These are phyloP conservation scores for Drosophila barbarae DNA, from an alignment of 2,888 invertebrate genomes.

Conservation along the genomic window DNA sequence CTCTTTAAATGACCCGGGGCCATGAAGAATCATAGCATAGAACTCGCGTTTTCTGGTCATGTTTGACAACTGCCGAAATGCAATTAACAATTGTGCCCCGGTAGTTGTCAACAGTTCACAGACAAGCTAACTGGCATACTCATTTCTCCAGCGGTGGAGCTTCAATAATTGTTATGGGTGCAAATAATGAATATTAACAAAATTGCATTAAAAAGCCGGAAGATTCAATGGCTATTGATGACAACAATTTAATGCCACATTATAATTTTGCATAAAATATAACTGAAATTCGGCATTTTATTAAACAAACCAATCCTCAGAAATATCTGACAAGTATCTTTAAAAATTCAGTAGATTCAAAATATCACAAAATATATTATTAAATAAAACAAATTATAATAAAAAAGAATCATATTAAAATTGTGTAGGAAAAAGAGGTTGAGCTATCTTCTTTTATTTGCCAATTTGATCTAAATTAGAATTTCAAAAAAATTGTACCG, in stretches of 20 bases:
- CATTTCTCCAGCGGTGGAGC: conserved; percentile 5
- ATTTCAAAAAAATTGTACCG: fast-evolving
- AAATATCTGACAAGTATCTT: too few relatives aligned
- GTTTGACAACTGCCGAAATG: conserved; percentile 73
- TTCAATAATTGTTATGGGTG: not conserved
- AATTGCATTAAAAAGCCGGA: not conserved
- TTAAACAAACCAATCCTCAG: too few relatives aligned
- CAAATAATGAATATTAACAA: not conserved
- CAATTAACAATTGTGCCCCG: conserved; percentile 74
- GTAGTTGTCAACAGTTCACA: conserved; percentile 48
- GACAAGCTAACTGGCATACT: conserved; percentile 21
- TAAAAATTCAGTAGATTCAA: too few relatives aligned
- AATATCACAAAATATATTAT: not conserved
- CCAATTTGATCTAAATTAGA: not conserved
- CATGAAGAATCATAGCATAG: conserved; percentile 55
- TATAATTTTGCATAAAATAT: too few relatives aligned
- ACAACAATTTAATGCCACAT: not conserved
- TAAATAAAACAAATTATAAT: not conserved
- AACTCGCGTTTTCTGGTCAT: conserved; percentile 60
- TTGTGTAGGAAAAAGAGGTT: too few relatives aligned
- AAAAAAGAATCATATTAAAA: too few relatives aligned
- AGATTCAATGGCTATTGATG: not conserved
- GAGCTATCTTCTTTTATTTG: not conserved
- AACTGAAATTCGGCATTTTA: too few relatives aligned
- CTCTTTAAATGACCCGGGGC: conserved; percentile 38